Evolutionary conservation across 2,113 vertebrate species (phyloP).

Genomic region (Perognathus longimembris): DNA sequence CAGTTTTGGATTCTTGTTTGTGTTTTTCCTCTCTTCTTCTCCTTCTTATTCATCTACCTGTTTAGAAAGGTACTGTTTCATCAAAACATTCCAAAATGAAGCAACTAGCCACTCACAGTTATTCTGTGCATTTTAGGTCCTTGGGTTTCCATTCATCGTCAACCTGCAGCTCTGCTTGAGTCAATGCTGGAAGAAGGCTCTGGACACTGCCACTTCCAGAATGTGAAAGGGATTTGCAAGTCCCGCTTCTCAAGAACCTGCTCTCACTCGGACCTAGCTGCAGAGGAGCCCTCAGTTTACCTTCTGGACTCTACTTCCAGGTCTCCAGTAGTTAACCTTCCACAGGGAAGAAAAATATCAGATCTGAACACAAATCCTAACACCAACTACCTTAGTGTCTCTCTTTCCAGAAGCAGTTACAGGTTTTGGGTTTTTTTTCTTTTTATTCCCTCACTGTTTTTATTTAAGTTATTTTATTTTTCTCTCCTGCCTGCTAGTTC

Average conservation of each 20-base stretch:
- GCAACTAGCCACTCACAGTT: background rate
- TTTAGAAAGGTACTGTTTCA: background rate
- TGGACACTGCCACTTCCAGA: background rate
- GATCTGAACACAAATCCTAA: background rate
- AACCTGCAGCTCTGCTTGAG: background rate
- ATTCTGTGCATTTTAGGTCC: background rate
- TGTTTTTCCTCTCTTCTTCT: no score
- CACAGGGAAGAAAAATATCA: background rate
- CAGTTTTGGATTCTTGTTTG: no score
- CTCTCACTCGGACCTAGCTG: background rate
- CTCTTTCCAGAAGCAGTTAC: background rate
- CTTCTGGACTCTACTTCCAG: background rate
- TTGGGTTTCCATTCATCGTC: background rate
- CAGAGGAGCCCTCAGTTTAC: background rate
- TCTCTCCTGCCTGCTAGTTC: background rate
- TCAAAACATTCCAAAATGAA: background rate
- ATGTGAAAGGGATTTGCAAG: background rate
- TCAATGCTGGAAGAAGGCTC: conserved; percentile 10
- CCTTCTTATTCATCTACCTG: background rate
- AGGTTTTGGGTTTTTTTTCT: background rate
- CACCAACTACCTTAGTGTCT: rapidly evolving
- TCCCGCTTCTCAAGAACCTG: background rate
- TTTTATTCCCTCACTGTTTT: background rate
- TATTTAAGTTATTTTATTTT: background rate
- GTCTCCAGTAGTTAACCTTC: background rate